A percentile compares a stretch with the other conserved stretches of the same genome.
Evolutionary conservation across 2,888 invertebrate genomes (phyloP).

Genomic region (Gastracanthus pulcherrimus): DNA sequence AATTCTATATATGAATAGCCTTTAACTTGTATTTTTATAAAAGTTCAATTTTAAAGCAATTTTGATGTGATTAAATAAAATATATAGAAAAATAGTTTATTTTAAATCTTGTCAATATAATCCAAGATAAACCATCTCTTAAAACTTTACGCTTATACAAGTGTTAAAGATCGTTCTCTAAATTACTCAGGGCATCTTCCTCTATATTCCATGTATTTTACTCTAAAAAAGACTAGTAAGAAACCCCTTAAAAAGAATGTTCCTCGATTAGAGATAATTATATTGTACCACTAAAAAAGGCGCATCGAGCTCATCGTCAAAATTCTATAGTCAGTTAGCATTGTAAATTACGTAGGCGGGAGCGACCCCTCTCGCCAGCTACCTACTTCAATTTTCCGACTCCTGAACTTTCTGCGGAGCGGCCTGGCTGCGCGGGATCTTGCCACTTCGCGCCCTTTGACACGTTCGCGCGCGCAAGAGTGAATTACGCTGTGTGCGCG

Average conservation of each 20-base stretch:
- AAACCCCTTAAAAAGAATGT: not conserved
- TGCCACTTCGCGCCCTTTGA: not conserved
- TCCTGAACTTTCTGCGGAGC: not conserved
- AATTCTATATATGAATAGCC: too few relatives aligned
- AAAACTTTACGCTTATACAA: not conserved
- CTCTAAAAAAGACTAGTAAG: not conserved
- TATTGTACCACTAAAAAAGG: not conserved
- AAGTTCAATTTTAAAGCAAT: too few relatives aligned
- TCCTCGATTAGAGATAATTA: not conserved
- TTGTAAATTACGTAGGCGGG: not conserved
- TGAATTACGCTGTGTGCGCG: not conserved
- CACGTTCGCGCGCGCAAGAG: not conserved
- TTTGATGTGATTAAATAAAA: too few relatives aligned
- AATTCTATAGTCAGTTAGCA: not conserved
- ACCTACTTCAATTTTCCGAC: constrained; percentile 1
- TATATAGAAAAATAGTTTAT: too few relatives aligned
- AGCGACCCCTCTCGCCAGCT: not conserved
- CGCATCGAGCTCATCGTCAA: not conserved
- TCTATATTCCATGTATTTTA: too few relatives aligned
- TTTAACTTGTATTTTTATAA: too few relatives aligned
- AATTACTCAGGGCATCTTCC: not conserved
- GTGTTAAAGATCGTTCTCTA: not conserved
- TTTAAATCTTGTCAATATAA: not conserved
- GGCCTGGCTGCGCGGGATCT: too few relatives aligned
- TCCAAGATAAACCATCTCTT: not conserved